A percentile compares a stretch with the other conserved stretches of the same genome.
phyloP scores from a whole-genome alignment of 2,888 invertebrate species.

The Thumatha senex region DNA sequence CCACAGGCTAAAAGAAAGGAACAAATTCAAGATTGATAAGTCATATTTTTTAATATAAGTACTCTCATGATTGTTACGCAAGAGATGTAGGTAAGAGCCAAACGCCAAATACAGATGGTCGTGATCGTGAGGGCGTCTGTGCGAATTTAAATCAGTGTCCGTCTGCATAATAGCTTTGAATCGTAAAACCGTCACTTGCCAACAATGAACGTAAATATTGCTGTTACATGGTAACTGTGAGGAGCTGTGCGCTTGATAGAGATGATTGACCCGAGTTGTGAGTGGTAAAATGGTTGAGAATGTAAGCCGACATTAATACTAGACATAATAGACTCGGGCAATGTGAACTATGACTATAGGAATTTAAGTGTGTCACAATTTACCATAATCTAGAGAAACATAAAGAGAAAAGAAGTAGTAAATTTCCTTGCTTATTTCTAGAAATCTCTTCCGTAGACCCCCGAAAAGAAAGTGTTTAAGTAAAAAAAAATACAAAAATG shows the following conservation, averaged over 20 bases:
- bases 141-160: slow-evolving; percentile 37
- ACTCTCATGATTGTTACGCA: slow-evolving; percentile 27
- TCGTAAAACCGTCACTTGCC: slow-evolving; percentile 40
- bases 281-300: neutral
- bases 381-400: too few relatives aligned
- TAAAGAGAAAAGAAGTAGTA: too few relatives aligned
- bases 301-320: too few relatives aligned
- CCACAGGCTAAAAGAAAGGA: neutral
- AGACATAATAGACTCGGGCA: too few relatives aligned
- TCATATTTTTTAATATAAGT: slow-evolving; percentile 14
- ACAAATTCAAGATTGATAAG: neutral
- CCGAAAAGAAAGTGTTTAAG: too few relatives aligned
- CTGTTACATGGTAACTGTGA: slow-evolving; percentile 39
- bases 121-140: slow-evolving; percentile 24
- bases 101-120: slow-evolving; percentile 30
- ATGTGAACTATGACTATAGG: too few relatives aligned
- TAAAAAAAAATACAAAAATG: too few relatives aligned
- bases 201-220: slow-evolving; percentile 56
- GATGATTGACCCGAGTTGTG: slow-evolving; percentile 39
- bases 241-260: slow-evolving; percentile 14
- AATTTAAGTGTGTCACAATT: too few relatives aligned
- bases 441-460: too few relatives aligned
- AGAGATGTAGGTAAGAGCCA: slow-evolving; percentile 11
- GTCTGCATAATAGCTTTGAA: slow-evolving; percentile 35
- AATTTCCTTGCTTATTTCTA: too few relatives aligned